Evolutionary conservation across 2,888 invertebrate species (phyloP), one percentile per base, ranked within the genome.

Genomic region (Drosophila trichaetosa): DNA sequence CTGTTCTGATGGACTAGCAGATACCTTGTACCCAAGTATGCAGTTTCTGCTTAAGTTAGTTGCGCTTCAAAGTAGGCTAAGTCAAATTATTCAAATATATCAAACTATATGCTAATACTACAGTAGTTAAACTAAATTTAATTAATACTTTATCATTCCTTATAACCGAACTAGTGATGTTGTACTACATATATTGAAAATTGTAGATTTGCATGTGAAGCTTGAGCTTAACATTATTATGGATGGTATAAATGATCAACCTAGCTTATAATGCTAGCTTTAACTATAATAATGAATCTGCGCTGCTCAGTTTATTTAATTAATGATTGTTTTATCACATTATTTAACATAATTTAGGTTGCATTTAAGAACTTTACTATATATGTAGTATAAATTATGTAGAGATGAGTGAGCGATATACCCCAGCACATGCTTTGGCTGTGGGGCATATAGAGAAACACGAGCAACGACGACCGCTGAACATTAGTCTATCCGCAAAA

Each of bases 401-500:
- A 24, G 46, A 24, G 24, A 11, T 27, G 6, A 18, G 2, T 1
- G n/a, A 18, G 46, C 6, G 4, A 59, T 38, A 57, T 38, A 24
- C 61, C 29, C n/a, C 11, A 48, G 13, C 29, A 13, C 31, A 21
- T 40, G 40, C 10, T 21, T 27, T 2, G 13, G 16, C 11, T 40
- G 5, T 24, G 46, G 75, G 58, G 57, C 59, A 67, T 64, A 61
- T 64, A 18, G n/a, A 18, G n/a, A 11, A 11, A 48, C 29, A 62
- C 51, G 36, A 62, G 64, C 53, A 57, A 49, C 36, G 65, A 48
- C 60, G 62, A 56, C 34, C 46, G 51, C 34, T 56, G 48, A 57
- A 67, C 52, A 71, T 67, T 63, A 63, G 66, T 46, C 52, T 67
- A 40, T 59, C 56, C 74, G 49, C 65, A 24, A 38, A 36, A 38